Evolutionary conservation across 2,888 invertebrate genomes (phyloP), one percentile per base, ranked within the genome.

Genomic region (Stenolophus ochropezus): DNA sequence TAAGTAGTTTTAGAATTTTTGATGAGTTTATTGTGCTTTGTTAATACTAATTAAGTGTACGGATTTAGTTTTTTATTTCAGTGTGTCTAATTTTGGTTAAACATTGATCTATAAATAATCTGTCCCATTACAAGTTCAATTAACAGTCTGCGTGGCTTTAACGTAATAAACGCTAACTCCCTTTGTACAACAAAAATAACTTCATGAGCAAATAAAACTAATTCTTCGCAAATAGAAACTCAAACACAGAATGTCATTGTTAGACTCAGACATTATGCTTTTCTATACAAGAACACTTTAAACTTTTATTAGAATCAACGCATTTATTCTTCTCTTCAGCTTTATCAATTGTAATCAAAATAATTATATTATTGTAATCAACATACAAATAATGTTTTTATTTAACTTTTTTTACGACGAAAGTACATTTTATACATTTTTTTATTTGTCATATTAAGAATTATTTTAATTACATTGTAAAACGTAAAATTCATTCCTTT

Each of bases 121-220:
- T n/a, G 11, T 56, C 61, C 25, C 61, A 61, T 61, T 61, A 61
- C 11, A 61, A 25, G 23, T 61, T 61, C 61, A 61, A 56, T 61
- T 61, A 61, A 61, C 61, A 61, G 61, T 61, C 25, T 8, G 21
- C 21, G 25, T 14, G 61, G 23, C 14, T 61, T 61, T 61, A 23
- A 23, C 25, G 21, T 25, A 61, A 61, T 61, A 61, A 61, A 23
- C 61, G 61, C 61, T 61, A 61, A 61, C 61, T 61, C 61, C 61
- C 61, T 61, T 25, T 61, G 25, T 61, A n/a, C 21, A 25, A 61
- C 61, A 61, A 61, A 56, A 61, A 61, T 61, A 61, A 61, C 61
- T 61, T 23, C 11, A 11, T 2, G 18, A 56, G 56, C 61, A 61
- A 61, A 61, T 61, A 61, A 25, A 25, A 61, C 61, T 61, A 61